These are phyloP conservation scores for Callionymus lyra DNA, from an alignment of 2,113 vertebrate genomes.

Conservation along the genomic window DNA sequence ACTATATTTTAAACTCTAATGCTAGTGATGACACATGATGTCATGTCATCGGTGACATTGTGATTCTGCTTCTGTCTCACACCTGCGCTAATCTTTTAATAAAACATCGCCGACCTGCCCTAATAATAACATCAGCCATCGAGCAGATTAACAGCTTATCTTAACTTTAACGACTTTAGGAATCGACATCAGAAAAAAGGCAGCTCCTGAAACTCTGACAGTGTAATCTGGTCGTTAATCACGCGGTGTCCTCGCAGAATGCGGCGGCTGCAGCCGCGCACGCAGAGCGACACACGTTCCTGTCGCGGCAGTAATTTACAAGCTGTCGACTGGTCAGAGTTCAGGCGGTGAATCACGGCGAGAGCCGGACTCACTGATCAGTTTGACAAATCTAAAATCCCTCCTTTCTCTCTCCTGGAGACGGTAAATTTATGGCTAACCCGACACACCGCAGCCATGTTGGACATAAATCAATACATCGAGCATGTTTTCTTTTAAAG, in stretches of 20 bases:
- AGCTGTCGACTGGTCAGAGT: slow-evolving; percentile 39
- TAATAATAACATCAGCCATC: slow-evolving; percentile 33
- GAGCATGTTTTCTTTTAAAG: too few relatives aligned
- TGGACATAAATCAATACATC: slow-evolving; percentile 5
- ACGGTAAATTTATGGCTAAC: slow-evolving; percentile 10
- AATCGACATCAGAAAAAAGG: too few relatives aligned
- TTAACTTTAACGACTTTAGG: too few relatives aligned
- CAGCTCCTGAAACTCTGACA: slow-evolving; percentile 13
- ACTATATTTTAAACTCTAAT: too few relatives aligned
- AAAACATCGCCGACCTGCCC: too few relatives aligned
- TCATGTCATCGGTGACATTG: too few relatives aligned
- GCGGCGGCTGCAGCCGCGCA: too few relatives aligned
- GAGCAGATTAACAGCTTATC: slow-evolving; percentile 21
- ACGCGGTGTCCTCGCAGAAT: slow-evolving; percentile 26
- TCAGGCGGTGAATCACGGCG: slow-evolving; percentile 35
- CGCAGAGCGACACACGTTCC: too few relatives aligned
- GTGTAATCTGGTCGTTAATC: slow-evolving; percentile 3
- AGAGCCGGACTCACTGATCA: slow-evolving; percentile 7
- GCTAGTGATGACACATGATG: too few relatives aligned
- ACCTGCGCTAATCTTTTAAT: neutral
- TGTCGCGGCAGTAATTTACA: too few relatives aligned
- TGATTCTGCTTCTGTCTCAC: neutral
- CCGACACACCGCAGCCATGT: neutral
- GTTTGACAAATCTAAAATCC: slow-evolving; percentile 7
- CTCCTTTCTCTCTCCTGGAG: slow-evolving; percentile 13